Base-by-base conservation (phyloP, 2,797 vertebrate species). In the Liparis tanakae region DNA sequence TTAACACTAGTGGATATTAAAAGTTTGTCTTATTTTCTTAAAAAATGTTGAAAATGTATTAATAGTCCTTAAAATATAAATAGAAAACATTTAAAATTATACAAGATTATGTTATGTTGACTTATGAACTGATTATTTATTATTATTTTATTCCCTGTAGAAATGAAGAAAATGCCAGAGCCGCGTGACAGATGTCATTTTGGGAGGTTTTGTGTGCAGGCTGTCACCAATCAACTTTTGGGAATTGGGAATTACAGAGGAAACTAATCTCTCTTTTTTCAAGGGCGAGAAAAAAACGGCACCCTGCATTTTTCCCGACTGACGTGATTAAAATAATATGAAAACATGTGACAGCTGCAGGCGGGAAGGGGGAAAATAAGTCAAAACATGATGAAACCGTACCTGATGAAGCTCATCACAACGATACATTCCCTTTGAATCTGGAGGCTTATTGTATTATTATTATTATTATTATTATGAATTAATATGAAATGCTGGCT, bases 251-350 rank as follows among this genome's bases (percentile, higher is more conserved):
- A 43, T 57, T 22, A 41, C 36, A 37, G 37, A 10, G 37, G 3
- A 39, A 37, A 37, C 37, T 37, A 9, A 30, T 37, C 10, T 37
- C 36, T 37, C 1, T 57, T 62, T 75, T 57, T 66, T 58, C 13
- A 9, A 2, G 8, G 15, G 54, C 1, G 13, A 9, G 25, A 30
- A 30, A 30, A 25, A 15, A 14, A 18, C n/a, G 36, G 9, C 22
- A 4, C 48, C 33, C 25, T 72, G 48, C 30, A 54, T 33, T 55
- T 71, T 60, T 68, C 30, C 43, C 54, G 12, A 0, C 22, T 4
- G 34, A 50, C 54, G 30, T 43, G 1, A 34, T n/a, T 54, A 70
- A 61, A 58, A 71, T 13, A 33, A 60, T 17, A n/a, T 30, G 60
- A 53, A 57, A 59, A 66, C n/a, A 10, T 10, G n/a, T 37, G 20